Conservation (phyloP, 2,113 vertebrate genomes). For the Cebidichthys violaceus region DNA sequence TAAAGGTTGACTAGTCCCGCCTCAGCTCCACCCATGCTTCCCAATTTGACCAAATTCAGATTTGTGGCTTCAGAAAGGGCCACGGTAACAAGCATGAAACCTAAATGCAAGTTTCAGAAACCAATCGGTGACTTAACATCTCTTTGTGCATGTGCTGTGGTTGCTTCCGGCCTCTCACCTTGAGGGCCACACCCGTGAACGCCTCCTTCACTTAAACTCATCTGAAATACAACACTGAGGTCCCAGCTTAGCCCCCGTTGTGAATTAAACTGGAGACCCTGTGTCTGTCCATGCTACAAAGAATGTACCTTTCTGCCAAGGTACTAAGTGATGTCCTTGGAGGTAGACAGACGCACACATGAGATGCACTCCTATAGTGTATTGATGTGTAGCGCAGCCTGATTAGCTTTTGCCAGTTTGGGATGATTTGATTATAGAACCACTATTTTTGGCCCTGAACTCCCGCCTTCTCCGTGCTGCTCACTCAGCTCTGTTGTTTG, state of each 20-base stretch:
- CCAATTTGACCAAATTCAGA: background rate
- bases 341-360: background rate
- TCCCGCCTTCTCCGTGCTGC: background rate
- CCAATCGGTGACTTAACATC: too few species aligned
- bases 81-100: background rate
- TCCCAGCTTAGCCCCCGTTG: background rate
- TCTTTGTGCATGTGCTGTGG: background rate
- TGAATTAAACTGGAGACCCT: slow-evolving; percentile 35
- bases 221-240: slow-evolving; percentile 36
- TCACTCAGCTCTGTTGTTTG: slow-evolving; percentile 1
- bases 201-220: background rate
- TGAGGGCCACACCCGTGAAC: background rate
- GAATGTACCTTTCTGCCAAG: slow-evolving; percentile 23
- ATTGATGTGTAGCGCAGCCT: slow-evolving; percentile 13
- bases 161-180: background rate
- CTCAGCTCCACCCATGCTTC: background rate
- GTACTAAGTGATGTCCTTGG: slow-evolving; percentile 32
- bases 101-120: background rate
- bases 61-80: background rate
- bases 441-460: slow-evolving; percentile 26
- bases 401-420: slow-evolving; percentile 16
- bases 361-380: background rate
- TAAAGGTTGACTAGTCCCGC: background rate
- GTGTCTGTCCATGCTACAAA: background rate
- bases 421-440: slow-evolving; percentile 37